phyloP scores from a whole-genome alignment of 2,113 vertebrate genomes.

The Etheostoma spectabile region DNA sequence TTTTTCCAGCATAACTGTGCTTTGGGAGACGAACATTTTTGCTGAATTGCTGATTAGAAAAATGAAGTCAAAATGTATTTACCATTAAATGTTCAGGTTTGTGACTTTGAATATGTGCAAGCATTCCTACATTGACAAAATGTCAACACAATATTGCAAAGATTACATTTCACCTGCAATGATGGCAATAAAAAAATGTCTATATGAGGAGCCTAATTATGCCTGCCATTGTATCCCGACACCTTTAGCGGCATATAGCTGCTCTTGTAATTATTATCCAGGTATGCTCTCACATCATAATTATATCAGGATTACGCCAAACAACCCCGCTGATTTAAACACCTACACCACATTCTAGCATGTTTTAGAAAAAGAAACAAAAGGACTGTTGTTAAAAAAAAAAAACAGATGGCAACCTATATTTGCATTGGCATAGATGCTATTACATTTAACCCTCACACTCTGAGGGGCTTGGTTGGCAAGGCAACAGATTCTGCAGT shows the following conservation, averaged over 20 bases:
- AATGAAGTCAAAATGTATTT: neutral
- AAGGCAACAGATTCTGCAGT: constrained; percentile 80
- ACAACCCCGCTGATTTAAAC: constrained; percentile 28
- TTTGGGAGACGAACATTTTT: neutral
- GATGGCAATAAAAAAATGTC: neutral
- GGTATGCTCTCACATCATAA: constrained; percentile 8
- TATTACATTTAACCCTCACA: constrained; percentile 78
- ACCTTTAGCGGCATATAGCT: neutral
- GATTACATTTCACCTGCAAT: neutral
- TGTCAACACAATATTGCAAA: neutral
- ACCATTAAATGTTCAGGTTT: neutral
- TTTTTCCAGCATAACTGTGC: neutral
- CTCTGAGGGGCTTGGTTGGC: constrained; percentile 79
- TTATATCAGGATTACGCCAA: constrained; percentile 2
- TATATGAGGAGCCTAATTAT: neutral
- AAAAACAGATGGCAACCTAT: constrained; percentile 82
- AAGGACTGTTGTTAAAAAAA: constrained; percentile 68
- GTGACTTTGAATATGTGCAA: neutral
- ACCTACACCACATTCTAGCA: constrained; percentile 23
- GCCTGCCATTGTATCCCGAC: neutral
- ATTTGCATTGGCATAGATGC: constrained; percentile 75
- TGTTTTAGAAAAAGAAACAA: constrained; percentile 58
- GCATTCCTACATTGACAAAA: neutral
- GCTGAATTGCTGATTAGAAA: neutral
- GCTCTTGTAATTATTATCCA: constrained; percentile 11